These are phyloP conservation scores for Chrosomus eos DNA, from an alignment of 2,797 vertebrate genomes.

Conservation along the genomic window DNA sequence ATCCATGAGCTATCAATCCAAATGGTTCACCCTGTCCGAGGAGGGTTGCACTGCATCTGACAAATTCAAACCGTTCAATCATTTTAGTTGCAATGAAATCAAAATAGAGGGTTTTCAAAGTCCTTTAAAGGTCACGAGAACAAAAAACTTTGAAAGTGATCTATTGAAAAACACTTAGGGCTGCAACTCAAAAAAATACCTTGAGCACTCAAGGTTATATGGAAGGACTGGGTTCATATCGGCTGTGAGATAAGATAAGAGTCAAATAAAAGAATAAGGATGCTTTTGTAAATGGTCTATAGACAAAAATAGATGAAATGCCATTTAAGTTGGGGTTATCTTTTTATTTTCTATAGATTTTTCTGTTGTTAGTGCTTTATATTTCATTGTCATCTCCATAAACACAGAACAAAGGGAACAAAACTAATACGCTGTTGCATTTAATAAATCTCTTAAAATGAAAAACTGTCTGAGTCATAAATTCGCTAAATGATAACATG, in stretches of 20 bases:
- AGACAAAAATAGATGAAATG: slow-evolving; percentile 2
- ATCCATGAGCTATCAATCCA: slow-evolving; percentile 35
- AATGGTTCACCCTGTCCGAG: slow-evolving; percentile 8
- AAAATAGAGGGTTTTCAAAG: slow-evolving; percentile 38
- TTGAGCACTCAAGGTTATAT: slow-evolving; percentile 30
- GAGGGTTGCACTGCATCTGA: slow-evolving; percentile 19
- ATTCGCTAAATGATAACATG: not conserved
- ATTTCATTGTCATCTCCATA: not conserved
- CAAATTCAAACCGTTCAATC: slow-evolving; percentile 49
- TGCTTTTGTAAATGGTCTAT: not conserved
- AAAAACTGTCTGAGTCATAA: not conserved
- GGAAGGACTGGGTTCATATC: not conserved
- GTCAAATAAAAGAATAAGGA: not conserved
- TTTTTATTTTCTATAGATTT: not conserved
- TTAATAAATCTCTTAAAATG: slow-evolving; percentile 13
- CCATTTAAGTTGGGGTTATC: not conserved
- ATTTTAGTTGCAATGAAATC: slow-evolving; percentile 32
- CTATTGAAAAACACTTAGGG: slow-evolving; percentile 8
- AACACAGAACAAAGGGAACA: not conserved
- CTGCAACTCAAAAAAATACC: not conserved
- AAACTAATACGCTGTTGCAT: not conserved
- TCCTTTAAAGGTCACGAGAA: slow-evolving; percentile 41
- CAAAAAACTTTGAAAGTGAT: slow-evolving; percentile 16
- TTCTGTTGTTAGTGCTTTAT: not conserved
- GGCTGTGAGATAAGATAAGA: slow-evolving; percentile 12